Evolutionary conservation across 2,113 vertebrate genomes (phyloP).

Genomic region (Trematocara macrostoma): DNA sequence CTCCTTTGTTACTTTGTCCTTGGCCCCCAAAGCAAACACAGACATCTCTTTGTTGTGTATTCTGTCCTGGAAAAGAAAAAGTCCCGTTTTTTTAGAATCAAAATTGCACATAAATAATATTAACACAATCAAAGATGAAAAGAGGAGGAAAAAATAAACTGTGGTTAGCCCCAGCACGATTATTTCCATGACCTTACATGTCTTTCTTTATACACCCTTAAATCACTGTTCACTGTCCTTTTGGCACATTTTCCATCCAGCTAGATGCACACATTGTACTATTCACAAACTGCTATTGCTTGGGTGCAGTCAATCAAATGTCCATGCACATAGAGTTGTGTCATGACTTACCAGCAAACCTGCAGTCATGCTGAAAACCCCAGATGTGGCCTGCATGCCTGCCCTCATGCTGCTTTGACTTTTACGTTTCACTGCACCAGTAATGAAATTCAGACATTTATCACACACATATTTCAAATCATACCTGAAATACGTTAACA

Average conservation of each 20-base stretch:
- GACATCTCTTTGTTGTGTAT: neutral
- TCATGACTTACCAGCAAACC: constrained; percentile 20
- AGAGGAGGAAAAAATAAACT: neutral
- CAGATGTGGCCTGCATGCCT: constrained; percentile 23
- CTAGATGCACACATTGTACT: neutral
- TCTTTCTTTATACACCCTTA: constrained; percentile 4
- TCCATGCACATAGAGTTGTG: neutral
- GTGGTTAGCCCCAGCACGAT: constrained; percentile 21
- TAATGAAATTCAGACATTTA: constrained; percentile 40
- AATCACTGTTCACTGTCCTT: neutral
- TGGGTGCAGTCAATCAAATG: neutral
- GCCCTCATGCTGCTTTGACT: constrained; percentile 3
- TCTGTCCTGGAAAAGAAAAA: constrained; percentile 6
- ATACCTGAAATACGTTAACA: constrained; percentile 1
- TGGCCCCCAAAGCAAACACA: neutral
- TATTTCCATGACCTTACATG: constrained; percentile 1
- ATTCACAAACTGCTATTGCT: neutral
- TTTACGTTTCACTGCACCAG: constrained; percentile 2
- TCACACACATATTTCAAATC: constrained; percentile 16
- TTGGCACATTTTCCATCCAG: neutral
- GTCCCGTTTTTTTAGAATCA: neutral
- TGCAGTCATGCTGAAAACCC: constrained; percentile 1
- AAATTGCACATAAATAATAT: neutral
- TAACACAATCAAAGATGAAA: neutral
- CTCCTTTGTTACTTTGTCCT: constrained; percentile 12